Evolutionary conservation across 1,140 invertebrate genomes (phyloP), one percentile per base, ranked within the genome.

Genomic region (Drosophila ananassae): DNA sequence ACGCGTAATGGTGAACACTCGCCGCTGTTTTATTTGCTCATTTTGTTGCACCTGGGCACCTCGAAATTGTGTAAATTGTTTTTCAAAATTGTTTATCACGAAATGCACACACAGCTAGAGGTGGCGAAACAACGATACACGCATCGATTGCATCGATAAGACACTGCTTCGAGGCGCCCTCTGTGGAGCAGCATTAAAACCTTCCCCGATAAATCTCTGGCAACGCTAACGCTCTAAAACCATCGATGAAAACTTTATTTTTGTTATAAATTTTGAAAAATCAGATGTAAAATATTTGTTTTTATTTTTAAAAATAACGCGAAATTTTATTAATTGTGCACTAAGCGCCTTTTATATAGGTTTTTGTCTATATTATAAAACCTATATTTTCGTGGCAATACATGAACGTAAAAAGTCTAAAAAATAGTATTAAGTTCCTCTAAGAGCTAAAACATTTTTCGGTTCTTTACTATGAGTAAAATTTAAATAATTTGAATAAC

Each of bases 41-140:
- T 76, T 73, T 87, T 89, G 53, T 47, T 59, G 50, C 63, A n/a
- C 52, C 73, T 73, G 44, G 53, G 60, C 76, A 61, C 61, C 52
- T 71, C 64, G 76, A 89, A 63, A 80, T 56, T 54, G 48, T 59
- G 61, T 71, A 85, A 71, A 77, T 79, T 89, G 58, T 77, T 82
- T 77, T 89, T 83, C 71, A 79, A 89, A 83, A 89, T 79, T 89
- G 83, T 89, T 89, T 85, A 85, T 85, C 81, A 81, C 57, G 81
- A 78, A 89, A 73, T 80, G 73, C 79, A 84, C 79, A 84, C 73
- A 82, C 79, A 61, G 77, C 76, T 75, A 71, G 59, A 28, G 39
- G 12, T 37, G 34, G 34, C 34, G 9, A 47, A 17, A 47, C 44
- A 9, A 21, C 17, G 17, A 47, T 47, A 7, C 21, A 4, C 24